These are phyloP conservation scores for Sciurus carolinensis DNA, from an alignment of 2,797 vertebrate genomes.

Conservation along the genomic window DNA sequence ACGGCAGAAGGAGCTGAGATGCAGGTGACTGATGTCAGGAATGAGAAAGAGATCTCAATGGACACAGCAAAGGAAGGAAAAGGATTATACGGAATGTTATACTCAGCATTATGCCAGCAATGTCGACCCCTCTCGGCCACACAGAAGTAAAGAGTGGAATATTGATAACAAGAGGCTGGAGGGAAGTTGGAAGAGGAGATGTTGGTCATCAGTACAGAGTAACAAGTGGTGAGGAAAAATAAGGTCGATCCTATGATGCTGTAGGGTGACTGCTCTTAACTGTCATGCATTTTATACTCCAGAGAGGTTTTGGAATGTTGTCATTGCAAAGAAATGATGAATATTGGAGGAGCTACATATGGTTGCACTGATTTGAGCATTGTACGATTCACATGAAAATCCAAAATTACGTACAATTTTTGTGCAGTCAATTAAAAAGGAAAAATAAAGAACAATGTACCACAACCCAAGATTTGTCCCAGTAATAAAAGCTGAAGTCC, in stretches of 20 bases:
- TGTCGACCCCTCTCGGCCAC: neutral
- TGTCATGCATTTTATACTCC: too few relatives aligned
- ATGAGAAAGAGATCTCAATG: neutral
- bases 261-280: too few relatives aligned
- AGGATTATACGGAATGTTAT: neutral
- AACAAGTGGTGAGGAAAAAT: too few relatives aligned
- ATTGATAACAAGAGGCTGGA: neutral
- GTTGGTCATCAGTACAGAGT: too few relatives aligned
- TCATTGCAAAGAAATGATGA: neutral
- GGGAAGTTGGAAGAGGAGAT: fast-evolving
- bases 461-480: neutral
- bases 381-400: neutral
- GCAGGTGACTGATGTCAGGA: neutral
- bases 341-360: neutral
- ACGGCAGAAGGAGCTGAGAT: neutral
- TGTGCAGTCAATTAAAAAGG: neutral
- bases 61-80: neutral
- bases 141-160: neutral
- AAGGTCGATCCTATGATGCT: neutral
- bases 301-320: neutral
- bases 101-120: neutral
- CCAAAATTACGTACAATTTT: neutral
- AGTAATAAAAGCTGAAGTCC: neutral
- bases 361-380: neutral
- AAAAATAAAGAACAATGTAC: neutral